These are phyloP conservation scores for Anorthoa munda DNA, from an alignment of 2,888 invertebrate species.

Conservation along the genomic window DNA sequence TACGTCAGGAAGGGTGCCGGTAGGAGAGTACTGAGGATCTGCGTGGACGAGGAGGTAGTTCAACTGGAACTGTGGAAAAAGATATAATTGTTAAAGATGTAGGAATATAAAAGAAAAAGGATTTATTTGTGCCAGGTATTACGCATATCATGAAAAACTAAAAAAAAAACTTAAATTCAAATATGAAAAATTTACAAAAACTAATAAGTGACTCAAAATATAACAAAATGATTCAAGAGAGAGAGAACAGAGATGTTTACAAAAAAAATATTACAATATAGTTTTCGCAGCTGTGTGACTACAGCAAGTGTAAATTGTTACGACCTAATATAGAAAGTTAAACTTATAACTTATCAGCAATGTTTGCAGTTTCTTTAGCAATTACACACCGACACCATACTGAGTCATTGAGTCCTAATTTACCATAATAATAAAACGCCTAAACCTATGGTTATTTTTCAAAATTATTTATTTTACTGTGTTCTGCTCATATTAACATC, in stretches of 20 bases:
- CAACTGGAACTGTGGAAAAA: constrained; percentile 92
- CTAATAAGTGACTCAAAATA: too few species aligned
- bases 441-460: too few species aligned
- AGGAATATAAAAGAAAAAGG: too few species aligned
- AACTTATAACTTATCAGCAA: too few species aligned
- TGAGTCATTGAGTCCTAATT: not conserved
- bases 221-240: not conserved
- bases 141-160: too few species aligned
- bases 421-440: too few species aligned
- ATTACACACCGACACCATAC: too few species aligned
- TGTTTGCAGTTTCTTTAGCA: too few species aligned
- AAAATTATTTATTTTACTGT: too few species aligned
- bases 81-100: not conserved
- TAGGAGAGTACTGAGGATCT: constrained; percentile 90
- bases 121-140: too few species aligned
- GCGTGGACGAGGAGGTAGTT: constrained; percentile 95
- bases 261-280: not conserved
- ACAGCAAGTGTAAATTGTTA: not conserved
- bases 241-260: too few species aligned
- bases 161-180: too few species aligned
- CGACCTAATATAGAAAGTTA: not conserved
- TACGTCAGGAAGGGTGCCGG: constrained; percentile 92
- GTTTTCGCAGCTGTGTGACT: not conserved
- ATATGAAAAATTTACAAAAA: not conserved
- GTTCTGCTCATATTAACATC: not conserved